Evolutionary conservation across 2,113 vertebrate genomes (phyloP).

Genomic region (Callaeas wilsoni): DNA sequence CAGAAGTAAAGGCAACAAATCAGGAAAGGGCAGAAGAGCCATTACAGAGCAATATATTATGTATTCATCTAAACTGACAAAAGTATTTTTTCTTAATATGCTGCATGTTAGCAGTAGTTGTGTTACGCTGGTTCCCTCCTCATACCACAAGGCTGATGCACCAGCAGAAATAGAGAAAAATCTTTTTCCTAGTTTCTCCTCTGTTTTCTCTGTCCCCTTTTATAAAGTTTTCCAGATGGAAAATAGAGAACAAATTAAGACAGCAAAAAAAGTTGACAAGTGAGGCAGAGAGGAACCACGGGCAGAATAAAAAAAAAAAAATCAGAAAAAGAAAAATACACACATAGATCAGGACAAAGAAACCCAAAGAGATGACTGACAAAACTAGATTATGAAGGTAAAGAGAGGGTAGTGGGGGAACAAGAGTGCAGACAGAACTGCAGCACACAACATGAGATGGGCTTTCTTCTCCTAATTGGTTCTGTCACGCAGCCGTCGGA

Average conservation of each 20-base stretch:
- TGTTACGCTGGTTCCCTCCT: not conserved
- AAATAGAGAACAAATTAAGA: not conserved
- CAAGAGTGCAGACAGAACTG: not conserved
- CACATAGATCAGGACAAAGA: not conserved
- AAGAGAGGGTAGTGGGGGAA: not conserved
- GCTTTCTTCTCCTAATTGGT: constrained; percentile 30
- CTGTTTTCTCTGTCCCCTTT: not conserved
- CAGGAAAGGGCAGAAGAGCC: not conserved
- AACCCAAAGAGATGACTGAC: not conserved
- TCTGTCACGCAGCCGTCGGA: not conserved
- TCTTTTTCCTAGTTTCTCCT: not conserved
- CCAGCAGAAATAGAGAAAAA: not conserved
- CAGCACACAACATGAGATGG: not conserved
- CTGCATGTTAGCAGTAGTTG: not conserved
- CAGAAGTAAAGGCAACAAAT: not conserved
- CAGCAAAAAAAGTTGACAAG: not conserved
- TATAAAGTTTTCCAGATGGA: not conserved
- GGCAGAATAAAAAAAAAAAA: not conserved
- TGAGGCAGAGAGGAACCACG: not conserved
- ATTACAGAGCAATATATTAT: not conserved
- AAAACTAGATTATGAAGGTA: not conserved
- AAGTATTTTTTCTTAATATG: not conserved
- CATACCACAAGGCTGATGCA: not conserved
- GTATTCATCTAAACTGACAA: not conserved
- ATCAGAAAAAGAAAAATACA: not conserved